Evolutionary conservation across 2,797 vertebrate species (phyloP).

Genomic region (Cryptoblepharus egeriae): DNA sequence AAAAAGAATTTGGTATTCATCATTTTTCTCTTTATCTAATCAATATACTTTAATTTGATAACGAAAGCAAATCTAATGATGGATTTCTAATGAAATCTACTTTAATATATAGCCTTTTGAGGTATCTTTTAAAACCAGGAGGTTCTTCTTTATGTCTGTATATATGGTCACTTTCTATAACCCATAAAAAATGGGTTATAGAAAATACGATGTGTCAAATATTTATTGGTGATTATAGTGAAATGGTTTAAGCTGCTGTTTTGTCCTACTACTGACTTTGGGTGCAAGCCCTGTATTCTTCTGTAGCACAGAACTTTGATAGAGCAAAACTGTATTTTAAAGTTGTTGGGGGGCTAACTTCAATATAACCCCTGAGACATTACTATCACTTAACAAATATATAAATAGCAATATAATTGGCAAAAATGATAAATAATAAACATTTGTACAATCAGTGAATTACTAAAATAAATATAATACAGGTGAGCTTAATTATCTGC

Average conservation of each 20-base stretch:
- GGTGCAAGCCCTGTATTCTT: too few relatives aligned
- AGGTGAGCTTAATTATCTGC: too few relatives aligned
- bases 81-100: constrained; percentile 21
- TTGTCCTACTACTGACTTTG: too few relatives aligned
- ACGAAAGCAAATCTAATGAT: constrained; percentile 27
- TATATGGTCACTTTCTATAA: too few relatives aligned
- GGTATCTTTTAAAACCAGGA: too few relatives aligned
- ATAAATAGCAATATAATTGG: background rate
- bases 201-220: too few relatives aligned
- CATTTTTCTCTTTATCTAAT: too few relatives aligned
- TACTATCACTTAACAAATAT: constrained; percentile 5
- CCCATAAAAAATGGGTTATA: too few relatives aligned
- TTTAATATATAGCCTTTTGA: background rate
- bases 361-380: constrained; percentile 9
- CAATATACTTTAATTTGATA: background rate
- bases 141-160: too few relatives aligned
- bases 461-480: background rate
- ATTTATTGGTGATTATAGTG: too few relatives aligned
- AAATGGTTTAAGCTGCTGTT: too few relatives aligned
- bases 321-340: background rate
- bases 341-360: background rate
- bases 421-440: background rate
- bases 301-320: rapidly evolving
- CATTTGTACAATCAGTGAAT: background rate
- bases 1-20: too few relatives aligned